A percentile compares a stretch with the other conserved stretches of the same genome.
Evolutionary conservation across 2,797 vertebrate genomes (phyloP).

Genomic region (Remorina albescens): DNA sequence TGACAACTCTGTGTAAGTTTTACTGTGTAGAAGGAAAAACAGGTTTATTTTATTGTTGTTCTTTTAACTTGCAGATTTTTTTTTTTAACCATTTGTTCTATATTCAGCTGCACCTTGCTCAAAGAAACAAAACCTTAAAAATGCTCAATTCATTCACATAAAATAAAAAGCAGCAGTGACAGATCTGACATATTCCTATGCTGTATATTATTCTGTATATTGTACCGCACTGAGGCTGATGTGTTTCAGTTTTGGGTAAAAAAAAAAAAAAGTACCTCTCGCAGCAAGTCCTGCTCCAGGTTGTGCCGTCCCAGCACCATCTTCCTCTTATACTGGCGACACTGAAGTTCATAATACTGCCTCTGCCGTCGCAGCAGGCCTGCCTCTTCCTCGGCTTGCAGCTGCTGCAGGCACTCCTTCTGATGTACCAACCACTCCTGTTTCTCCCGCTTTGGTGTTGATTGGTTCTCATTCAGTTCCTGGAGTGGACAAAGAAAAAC

Average conservation of each 20-base stretch:
- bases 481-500: slow-evolving; percentile 47
- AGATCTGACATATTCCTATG: too few species aligned
- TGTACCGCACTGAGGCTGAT: background rate
- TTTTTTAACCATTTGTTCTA: background rate
- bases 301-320: slow-evolving; percentile 92
- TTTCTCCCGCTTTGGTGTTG: slow-evolving; percentile 94
- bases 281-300: slow-evolving; percentile 92
- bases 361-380: slow-evolving; percentile 90
- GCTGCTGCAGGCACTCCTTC: slow-evolving; percentile 94
- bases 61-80: background rate
- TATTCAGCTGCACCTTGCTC: background rate
- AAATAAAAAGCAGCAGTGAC: too few species aligned
- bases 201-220: too few species aligned
- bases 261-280: slow-evolving; percentile 85
- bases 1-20: background rate
- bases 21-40: too few species aligned
- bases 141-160: too few species aligned
- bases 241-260: background rate
- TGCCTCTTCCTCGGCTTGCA: slow-evolving; percentile 93
- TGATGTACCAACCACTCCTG: slow-evolving; percentile 94
- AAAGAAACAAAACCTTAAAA: too few species aligned
- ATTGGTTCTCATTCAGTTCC: slow-evolving; percentile 96
- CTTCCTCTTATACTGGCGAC: slow-evolving; percentile 95
- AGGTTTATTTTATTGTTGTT: too few species aligned
- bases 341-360: slow-evolving; percentile 93